Conservation (phyloP, 2,888 invertebrate species). For the Autographa pulchrina region DNA sequence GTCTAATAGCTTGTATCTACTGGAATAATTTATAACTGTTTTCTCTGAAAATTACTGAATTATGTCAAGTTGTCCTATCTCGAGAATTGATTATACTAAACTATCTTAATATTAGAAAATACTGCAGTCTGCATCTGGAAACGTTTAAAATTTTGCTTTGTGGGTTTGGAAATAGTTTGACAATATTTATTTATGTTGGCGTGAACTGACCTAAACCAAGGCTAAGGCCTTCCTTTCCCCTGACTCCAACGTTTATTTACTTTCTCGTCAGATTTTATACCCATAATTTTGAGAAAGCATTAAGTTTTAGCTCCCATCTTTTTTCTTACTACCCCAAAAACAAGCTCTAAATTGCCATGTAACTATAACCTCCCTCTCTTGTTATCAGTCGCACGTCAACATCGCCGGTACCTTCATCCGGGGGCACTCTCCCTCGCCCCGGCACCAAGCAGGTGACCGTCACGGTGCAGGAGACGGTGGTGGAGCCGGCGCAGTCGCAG, state of each 20-base stretch:
- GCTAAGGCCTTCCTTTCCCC: too few species aligned
- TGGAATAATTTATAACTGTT: conserved; percentile 52
- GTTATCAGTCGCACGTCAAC: conserved; percentile 76
- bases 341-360: too few species aligned
- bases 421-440: conserved; percentile 82
- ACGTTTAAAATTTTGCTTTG: too few species aligned
- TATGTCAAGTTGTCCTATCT: conserved; percentile 40
- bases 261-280: too few species aligned
- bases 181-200: too few species aligned
- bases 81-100: neutral
- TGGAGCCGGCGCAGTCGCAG: conserved; percentile 84
- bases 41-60: conserved; percentile 35
- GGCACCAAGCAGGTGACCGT: conserved; percentile 90
- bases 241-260: too few species aligned
- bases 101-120: conserved; percentile 14
- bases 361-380: conserved; percentile 22
- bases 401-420: conserved; percentile 75
- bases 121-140: neutral
- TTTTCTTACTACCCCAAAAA: too few species aligned
- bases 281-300: too few species aligned
- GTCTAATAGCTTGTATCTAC: conserved; percentile 40
- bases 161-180: too few species aligned
- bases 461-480: conserved; percentile 87
- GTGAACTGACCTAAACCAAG: neutral
- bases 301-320: too few species aligned